Base-by-base conservation (phyloP, 2,888 invertebrate genomes). In the Chrysotoxum bicinctum region DNA sequence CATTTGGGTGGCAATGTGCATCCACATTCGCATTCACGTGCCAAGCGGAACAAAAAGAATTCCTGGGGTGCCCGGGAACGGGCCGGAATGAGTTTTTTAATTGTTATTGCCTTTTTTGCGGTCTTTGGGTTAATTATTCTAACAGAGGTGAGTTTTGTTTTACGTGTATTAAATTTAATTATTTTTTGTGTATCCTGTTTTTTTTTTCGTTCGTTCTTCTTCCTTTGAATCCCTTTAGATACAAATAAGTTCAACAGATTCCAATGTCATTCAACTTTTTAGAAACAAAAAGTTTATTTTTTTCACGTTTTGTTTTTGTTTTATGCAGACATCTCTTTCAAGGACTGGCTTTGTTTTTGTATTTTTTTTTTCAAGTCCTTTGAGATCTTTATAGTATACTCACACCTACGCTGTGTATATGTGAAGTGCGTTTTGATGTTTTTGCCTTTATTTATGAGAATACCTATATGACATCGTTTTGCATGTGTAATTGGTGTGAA, bases 71-170 rank as follows among this genome's bases (percentile, higher is more conserved):
- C 90, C 6, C 94, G 95, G 89, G 96, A 97, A 91, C 94, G 97
- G 88, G 96, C 97, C 88, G 96, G 96, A 91, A 95, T 97, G 94
- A 97, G 97, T 90, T 97, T 97, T 93, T 95, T 97, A 92, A 96
- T 97, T 91, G 97, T 97, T 87, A 94, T 97, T 88, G 96, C 97
- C 93, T 97, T 98, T 92, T 97, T 97, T 92, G 96, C 96, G 50
- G 95, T 98, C 79, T 97, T 97, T 91, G 96, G 96, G 58, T 93
- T 97, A 89, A 97, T 97, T 89, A 95, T 97, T 84, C 94, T 97
- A 88, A 97, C 97, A 86, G 97, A 97, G 93, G 95, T 97, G 89
- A 93, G 91, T 92, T 23, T 48, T 37, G 21, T 19, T 37, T 16
- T 14, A 7, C 23, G 19, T 35, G 9, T 54, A 0, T n/a, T 37